Evolutionary conservation across 2,797 vertebrate species (phyloP).

Genomic region (Rhinophrynus dorsalis): DNA sequence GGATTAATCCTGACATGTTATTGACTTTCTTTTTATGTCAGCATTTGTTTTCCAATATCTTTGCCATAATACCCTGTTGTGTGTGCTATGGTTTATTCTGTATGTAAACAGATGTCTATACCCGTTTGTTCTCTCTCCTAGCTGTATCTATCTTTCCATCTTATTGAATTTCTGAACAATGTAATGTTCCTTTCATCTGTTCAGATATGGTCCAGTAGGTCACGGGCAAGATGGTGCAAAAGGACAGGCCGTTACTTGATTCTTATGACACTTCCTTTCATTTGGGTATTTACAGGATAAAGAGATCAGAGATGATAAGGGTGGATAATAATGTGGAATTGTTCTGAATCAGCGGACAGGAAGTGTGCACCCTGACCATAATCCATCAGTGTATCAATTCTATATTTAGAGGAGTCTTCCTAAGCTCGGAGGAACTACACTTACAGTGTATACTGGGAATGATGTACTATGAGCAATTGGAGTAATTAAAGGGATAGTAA

Average conservation of each 20-base stretch:
- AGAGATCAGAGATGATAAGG: conserved; percentile 11
- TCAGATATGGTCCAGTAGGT: conserved; percentile 14
- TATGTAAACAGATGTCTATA: conserved; percentile 31
- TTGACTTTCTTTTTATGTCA: conserved; percentile 5
- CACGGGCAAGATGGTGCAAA: conserved; percentile 13
- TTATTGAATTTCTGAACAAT: conserved; percentile 38
- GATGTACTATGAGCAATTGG: too few species aligned
- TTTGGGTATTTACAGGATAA: conserved; percentile 22
- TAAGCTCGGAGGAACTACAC: neutral
- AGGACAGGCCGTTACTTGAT: conserved; percentile 1
- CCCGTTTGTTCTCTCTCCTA: conserved; percentile 25
- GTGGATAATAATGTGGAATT: conserved; percentile 23
- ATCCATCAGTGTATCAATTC: neutral
- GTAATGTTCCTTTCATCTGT: conserved; percentile 27
- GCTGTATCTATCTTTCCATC: conserved; percentile 33
- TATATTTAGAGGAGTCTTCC: conserved; percentile 11
- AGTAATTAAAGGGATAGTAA: too few species aligned
- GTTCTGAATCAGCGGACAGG: neutral
- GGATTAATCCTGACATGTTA: conserved; percentile 10
- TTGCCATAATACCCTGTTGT: conserved; percentile 44
- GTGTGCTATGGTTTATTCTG: conserved; percentile 28
- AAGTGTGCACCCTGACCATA: neutral
- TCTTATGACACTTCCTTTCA: conserved; percentile 25
- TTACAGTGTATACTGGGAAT: too few species aligned
- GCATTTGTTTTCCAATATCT: conserved; percentile 13